Evolutionary conservation across 1,140 invertebrate genomes (phyloP), one percentile per base, ranked within the genome.

Genomic region (Pogonomyrmex californicus): DNA sequence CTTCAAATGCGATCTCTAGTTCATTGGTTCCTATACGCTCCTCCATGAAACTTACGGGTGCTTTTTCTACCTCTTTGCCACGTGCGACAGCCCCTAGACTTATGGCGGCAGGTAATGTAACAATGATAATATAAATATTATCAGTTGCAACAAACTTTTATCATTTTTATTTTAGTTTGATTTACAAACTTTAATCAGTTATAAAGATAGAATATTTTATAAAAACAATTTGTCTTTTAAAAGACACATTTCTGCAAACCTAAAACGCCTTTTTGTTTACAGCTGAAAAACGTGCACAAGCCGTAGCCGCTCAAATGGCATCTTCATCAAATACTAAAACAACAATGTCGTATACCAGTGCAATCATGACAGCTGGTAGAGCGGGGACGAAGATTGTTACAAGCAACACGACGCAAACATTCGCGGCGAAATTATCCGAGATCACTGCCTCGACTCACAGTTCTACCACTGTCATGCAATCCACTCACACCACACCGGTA

Each of bases 281-380:
- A 94, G 94, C 93, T 63, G 95, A 96, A 56, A 96, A 96, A 91
- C 92, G 95, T 79, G 93, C 94, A 12, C 93, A 94, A 62, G 88
- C 93, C 33, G 76, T 93, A 82, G 87, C 95, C 76, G 93, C 96
- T 68, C 94, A 95, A 87, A 85, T 96, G 88, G 90, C 95, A 77
- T 94, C 96, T 14, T 93, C 92, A 38, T 95, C 95, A 6, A 95
- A 94, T 85, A 96, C 96, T n/a, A 96, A 96, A 89, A 96, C 96
- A 65, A 97, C 96, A 36, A 96, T 96, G 95, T 96, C 96, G 2
- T 96, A 97, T 87, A 96, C 96, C 23, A 96, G 95, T 81, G 96
- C 96, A 66, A 96, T 97, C 66, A 96, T 96, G 96, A 96, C 96
- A 2, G 93, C 95, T 10, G 95, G 95, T 49, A 93, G 96, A 87